These are phyloP conservation scores for Poicephalus meyeri DNA, from an alignment of 2,113 vertebrate species.

Conservation along the genomic window DNA sequence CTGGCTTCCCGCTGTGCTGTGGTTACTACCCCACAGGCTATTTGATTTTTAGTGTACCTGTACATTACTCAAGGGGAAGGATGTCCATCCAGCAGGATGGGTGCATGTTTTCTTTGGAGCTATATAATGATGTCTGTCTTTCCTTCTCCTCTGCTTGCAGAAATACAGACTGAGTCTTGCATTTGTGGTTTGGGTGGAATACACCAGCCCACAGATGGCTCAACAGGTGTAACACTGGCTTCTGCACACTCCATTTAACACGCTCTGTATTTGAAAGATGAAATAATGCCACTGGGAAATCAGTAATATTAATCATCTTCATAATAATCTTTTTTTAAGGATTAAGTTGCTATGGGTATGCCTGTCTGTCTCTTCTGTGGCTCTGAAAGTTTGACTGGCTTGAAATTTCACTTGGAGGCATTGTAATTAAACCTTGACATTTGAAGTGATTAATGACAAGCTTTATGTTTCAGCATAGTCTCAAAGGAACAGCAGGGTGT, in stretches of 20 bases:
- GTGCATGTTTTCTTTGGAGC: neutral
- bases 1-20: neutral
- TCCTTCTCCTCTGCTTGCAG: neutral
- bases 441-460: conserved; percentile 26
- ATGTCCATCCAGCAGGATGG: neutral
- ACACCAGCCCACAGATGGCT: conserved; percentile 37
- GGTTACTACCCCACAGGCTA: neutral
- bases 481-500: neutral
- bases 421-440: conserved; percentile 37
- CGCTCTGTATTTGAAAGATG: neutral
- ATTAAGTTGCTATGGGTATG: neutral
- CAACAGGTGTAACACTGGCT: neutral
- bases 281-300: neutral
- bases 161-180: conserved; percentile 35
- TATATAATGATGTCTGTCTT: neutral
- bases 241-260: neutral
- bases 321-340: neutral
- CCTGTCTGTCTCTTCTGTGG: neutral
- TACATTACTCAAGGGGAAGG: neutral
- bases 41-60: neutral
- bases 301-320: neutral
- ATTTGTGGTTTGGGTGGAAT: conserved; percentile 48
- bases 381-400: neutral
- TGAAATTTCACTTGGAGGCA: neutral
- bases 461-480: neutral